phyloP scores from a whole-genome alignment of 2,797 vertebrate species.

The Phrynocephalus vlangalii region DNA sequence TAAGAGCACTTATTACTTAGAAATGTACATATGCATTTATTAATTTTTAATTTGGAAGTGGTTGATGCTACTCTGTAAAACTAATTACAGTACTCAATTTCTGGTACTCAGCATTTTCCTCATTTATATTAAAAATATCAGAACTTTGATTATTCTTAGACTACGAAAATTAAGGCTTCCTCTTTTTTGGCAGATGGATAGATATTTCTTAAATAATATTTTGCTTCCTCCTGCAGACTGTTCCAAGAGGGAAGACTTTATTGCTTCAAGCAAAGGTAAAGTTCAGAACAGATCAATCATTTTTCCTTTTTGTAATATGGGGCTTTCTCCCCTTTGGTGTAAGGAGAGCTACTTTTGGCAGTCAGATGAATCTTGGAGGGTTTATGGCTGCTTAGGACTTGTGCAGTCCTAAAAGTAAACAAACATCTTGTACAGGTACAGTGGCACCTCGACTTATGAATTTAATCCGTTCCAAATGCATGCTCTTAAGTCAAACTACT shows the following conservation, averaged over 20 bases:
- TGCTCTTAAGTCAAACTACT: too few relatives aligned
- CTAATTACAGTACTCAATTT: neutral
- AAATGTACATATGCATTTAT: neutral
- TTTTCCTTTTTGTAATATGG: neutral
- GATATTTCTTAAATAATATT: neutral
- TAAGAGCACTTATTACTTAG: neutral
- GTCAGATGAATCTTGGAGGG: neutral
- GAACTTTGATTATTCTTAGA: neutral
- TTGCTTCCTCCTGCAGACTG: slow-evolving; percentile 82
- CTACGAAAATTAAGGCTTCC: neutral
- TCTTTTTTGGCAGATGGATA: neutral
- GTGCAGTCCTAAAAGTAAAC: neutral
- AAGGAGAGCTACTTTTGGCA: neutral
- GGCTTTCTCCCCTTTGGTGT: neutral
- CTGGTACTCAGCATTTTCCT: neutral
- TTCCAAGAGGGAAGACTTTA: slow-evolving; percentile 87
- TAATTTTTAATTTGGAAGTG: neutral
- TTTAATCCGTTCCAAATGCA: too few relatives aligned
- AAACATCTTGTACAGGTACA: neutral
- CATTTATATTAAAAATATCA: neutral
- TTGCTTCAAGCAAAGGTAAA: slow-evolving; percentile 97
- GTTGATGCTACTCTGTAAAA: neutral
- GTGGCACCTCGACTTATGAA: too few relatives aligned
- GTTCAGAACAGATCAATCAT: neutral
- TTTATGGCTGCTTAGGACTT: neutral